Evolutionary conservation across 1,140 invertebrate species (phyloP).

Genomic region (Dendrolimus punctatus): DNA sequence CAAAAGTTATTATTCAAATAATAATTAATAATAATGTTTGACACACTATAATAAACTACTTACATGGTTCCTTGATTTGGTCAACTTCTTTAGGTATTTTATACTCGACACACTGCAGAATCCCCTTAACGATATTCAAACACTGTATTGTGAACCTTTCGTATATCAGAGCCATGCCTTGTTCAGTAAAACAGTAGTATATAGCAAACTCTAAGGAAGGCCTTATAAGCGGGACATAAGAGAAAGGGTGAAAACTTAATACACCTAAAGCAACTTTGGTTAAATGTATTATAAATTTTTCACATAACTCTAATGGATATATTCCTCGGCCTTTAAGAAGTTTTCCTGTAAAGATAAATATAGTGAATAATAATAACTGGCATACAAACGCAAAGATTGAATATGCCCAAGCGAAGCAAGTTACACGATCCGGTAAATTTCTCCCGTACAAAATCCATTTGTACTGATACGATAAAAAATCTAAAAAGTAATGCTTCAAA

Average conservation of each 20-base stretch:
- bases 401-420: no score
- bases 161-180: constrained; percentile 82
- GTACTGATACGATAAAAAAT: no score
- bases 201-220: constrained; percentile 86
- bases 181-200: constrained; percentile 89
- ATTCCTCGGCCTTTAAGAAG: constrained; percentile 74
- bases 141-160: constrained; percentile 91
- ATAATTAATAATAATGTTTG: constrained; percentile 2
- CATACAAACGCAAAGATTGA: no score
- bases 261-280: constrained; percentile 85
- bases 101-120: constrained; percentile 84
- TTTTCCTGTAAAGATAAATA: constrained; percentile 73
- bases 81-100: constrained; percentile 75
- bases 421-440: no score
- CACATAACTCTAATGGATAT: constrained; percentile 77
- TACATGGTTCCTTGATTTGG: constrained; percentile 67
- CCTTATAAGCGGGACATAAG: constrained; percentile 85
- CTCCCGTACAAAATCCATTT: no score
- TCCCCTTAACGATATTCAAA: constrained; percentile 90
- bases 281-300: constrained; percentile 87
- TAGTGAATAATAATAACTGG: no score
- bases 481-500: no score
- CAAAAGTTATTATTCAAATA: constrained; percentile 1
- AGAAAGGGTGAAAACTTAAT: constrained; percentile 83
- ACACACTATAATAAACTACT: constrained; percentile 20